Evolutionary conservation across 2,113 vertebrate species (phyloP).

Genomic region (Brachyhypopomus gauderio): DNA sequence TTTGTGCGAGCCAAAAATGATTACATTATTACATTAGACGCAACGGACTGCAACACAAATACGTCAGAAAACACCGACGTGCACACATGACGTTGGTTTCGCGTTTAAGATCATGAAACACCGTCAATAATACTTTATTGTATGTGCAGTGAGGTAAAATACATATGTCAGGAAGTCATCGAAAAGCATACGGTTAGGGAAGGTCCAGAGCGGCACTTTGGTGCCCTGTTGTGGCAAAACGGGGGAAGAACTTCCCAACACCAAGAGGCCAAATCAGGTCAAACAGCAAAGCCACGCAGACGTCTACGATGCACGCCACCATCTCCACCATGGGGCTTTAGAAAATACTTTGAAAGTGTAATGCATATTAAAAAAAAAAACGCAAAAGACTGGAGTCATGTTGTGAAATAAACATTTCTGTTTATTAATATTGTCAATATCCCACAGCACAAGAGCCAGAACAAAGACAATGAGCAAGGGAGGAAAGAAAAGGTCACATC

Average conservation of each 20-base stretch:
- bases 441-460: conserved; percentile 41
- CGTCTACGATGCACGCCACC: background rate
- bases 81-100: background rate
- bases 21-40: conserved; percentile 3
- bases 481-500: conserved; percentile 35
- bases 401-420: conserved; percentile 51
- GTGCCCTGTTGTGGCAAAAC: conserved; percentile 33
- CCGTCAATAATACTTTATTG: background rate
- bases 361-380: background rate
- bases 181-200: background rate
- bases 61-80: conserved; percentile 4
- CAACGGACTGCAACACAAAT: background rate
- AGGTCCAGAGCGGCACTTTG: conserved; percentile 1
- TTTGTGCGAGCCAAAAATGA: background rate
- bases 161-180: background rate
- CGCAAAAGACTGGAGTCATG: background rate
- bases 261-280: conserved; percentile 16
- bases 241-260: background rate
- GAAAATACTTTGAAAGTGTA: too few relatives aligned
- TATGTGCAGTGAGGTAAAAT: background rate
- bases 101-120: background rate
- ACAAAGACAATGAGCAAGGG: conserved; percentile 16
- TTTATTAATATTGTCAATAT: conserved; percentile 53
- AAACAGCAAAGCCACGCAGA: background rate
- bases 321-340: too few relatives aligned